These are phyloP conservation scores for Fragum fragum DNA, from an alignment of 2,888 invertebrate genomes.

Conservation along the genomic window DNA sequence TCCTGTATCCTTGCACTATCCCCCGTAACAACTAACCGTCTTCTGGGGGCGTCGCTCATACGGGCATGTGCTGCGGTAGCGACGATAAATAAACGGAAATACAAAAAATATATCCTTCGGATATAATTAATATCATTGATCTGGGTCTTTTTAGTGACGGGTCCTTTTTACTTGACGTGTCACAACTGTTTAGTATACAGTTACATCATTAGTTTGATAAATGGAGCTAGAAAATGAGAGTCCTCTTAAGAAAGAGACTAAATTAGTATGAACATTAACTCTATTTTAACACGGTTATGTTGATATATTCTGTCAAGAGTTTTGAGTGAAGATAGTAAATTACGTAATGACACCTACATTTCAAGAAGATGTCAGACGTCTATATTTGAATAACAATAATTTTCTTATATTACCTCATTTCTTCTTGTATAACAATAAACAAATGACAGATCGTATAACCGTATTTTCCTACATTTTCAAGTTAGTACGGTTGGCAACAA, in stretches of 20 bases:
- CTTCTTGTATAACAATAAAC: neutral
- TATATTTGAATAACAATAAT: neutral
- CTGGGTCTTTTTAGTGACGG: too few species aligned
- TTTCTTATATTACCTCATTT: neutral
- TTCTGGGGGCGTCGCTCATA: too few species aligned
- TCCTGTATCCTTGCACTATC: too few species aligned
- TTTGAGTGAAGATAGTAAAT: constrained; percentile 8
- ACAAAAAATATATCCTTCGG: too few species aligned
- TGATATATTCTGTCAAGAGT: constrained; percentile 8
- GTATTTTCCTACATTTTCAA: too few species aligned
- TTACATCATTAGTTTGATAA: constrained; percentile 14
- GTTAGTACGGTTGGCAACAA: too few species aligned
- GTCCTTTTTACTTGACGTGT: neutral
- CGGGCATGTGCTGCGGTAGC: too few species aligned
- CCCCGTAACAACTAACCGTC: too few species aligned
- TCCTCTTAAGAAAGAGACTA: neutral
- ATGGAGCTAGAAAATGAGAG: neutral
- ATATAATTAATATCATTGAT: too few species aligned
- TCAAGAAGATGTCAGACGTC: neutral
- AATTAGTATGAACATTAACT: neutral
- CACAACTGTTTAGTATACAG: neutral
- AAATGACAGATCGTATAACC: too few species aligned
- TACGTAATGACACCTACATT: constrained; percentile 5
- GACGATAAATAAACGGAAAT: too few species aligned
- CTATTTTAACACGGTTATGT: neutral